These are phyloP conservation scores for Nomada ferruginata DNA, from an alignment of 2,888 invertebrate genomes.

Conservation along the genomic window DNA sequence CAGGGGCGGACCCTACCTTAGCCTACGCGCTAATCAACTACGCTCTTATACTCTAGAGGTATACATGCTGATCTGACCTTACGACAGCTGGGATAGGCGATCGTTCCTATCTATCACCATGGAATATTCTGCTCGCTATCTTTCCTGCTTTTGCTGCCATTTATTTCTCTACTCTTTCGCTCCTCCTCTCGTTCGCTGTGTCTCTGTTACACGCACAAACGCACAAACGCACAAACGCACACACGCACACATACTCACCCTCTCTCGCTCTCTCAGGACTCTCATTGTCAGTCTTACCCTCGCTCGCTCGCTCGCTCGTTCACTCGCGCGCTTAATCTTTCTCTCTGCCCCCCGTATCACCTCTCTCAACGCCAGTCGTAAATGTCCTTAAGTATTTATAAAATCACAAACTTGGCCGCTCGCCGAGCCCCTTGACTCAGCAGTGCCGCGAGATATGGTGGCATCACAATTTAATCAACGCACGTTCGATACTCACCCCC, in stretches of 20 bases:
- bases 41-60: slow-evolving; percentile 82
- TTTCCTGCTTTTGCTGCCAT: background rate
- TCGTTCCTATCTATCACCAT: slow-evolving; percentile 43
- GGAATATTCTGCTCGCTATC: slow-evolving; percentile 23
- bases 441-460: slow-evolving; percentile 91
- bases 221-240: background rate
- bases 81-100: slow-evolving; percentile 76
- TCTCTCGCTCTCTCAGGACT: too few species aligned
- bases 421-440: slow-evolving; percentile 83
- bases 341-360: slow-evolving; percentile 21
- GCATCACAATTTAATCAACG: slow-evolving; percentile 88
- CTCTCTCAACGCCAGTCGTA: slow-evolving; percentile 68
- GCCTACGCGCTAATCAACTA: slow-evolving; percentile 81
- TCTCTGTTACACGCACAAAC: background rate
- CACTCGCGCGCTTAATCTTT: background rate
- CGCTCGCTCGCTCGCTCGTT: slow-evolving; percentile 6
- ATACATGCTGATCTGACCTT: slow-evolving; percentile 82
- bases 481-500: slow-evolving; percentile 74
- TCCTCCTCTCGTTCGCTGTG: background rate
- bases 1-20: slow-evolving; percentile 79
- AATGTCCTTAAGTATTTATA: slow-evolving; percentile 83
- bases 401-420: slow-evolving; percentile 84
- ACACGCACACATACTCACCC: background rate
- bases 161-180: background rate
- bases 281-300: background rate